These are phyloP conservation scores for Neodiprion virginianus DNA, from an alignment of 1,140 invertebrate species.

Conservation along the genomic window DNA sequence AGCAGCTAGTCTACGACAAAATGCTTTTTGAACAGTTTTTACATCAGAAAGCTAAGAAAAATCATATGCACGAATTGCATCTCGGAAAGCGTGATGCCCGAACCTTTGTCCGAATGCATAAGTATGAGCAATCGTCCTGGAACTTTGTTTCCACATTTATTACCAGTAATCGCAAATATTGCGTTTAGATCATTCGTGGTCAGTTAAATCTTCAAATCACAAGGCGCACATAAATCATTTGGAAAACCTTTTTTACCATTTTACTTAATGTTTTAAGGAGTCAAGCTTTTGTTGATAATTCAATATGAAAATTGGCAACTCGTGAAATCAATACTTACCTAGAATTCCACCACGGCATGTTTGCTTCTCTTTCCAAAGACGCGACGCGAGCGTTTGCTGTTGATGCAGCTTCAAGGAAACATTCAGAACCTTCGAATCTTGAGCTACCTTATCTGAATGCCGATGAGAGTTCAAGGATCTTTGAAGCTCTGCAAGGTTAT, in stretches of 20 bases:
- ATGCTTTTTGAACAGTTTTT: slow-evolving; percentile 79
- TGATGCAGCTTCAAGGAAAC: slow-evolving; percentile 86
- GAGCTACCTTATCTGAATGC: slow-evolving; percentile 62
- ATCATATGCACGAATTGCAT: slow-evolving; percentile 48
- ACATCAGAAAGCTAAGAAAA: slow-evolving; percentile 74
- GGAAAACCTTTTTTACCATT: neutral
- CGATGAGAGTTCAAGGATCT: slow-evolving; percentile 73
- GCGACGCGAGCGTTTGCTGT: slow-evolving; percentile 85
- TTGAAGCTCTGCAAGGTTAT: slow-evolving; percentile 77
- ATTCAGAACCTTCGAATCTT: slow-evolving; percentile 71
- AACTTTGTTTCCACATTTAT: neutral
- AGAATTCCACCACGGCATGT: slow-evolving; percentile 82
- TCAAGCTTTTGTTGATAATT: slow-evolving; percentile 16
- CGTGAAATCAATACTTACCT: slow-evolving; percentile 45
- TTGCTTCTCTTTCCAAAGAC: slow-evolving; percentile 87
- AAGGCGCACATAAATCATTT: neutral
- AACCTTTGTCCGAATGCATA: slow-evolving; percentile 12
- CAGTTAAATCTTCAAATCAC: neutral
- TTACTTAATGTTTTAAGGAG: neutral
- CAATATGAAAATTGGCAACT: slow-evolving; percentile 18
- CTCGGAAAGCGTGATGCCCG: slow-evolving; percentile 38
- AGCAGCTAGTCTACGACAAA: slow-evolving; percentile 81
- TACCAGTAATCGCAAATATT: slow-evolving; percentile 22
- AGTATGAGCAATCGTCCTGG: slow-evolving; percentile 12
- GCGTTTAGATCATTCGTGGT: neutral